These are phyloP conservation scores for Cyanistes caeruleus DNA, from an alignment of 2,113 vertebrate genomes.

Conservation along the genomic window DNA sequence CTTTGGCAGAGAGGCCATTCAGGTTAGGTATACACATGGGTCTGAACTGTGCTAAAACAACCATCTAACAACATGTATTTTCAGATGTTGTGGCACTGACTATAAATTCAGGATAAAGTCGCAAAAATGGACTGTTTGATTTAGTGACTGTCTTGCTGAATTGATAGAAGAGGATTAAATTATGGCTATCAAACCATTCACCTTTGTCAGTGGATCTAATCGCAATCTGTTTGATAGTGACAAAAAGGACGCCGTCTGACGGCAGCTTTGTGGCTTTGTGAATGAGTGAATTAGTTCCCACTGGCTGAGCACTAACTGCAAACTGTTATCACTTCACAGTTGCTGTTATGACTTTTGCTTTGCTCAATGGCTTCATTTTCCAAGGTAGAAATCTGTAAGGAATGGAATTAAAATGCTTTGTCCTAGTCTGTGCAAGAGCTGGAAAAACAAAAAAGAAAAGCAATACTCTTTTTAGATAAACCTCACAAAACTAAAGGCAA, in stretches of 20 bases:
- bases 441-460: not conserved
- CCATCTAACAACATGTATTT: not conserved
- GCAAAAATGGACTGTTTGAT: not conserved
- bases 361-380: conserved; percentile 10
- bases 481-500: not conserved
- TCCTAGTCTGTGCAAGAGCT: not conserved
- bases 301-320: conserved; percentile 44
- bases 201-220: conserved; percentile 26
- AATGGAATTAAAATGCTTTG: not conserved
- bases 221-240: not conserved
- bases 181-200: conserved; percentile 12
- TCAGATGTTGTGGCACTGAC: not conserved
- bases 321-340: not conserved
- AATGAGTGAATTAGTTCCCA: conserved; percentile 41
- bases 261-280: conserved; percentile 40
- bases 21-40: not conserved
- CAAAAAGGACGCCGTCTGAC: not conserved
- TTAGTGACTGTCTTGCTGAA: not conserved
- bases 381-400: conserved; percentile 21
- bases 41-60: not conserved
- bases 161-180: conserved; percentile 7
- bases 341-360: conserved; percentile 2
- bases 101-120: not conserved
- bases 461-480: not conserved
- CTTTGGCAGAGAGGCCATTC: not conserved